Percentiles rank a stretch among this genome's conserved stretches.
phyloP scores from a whole-genome alignment of 2,888 invertebrate species.

The Trachelus tabidus region DNA sequence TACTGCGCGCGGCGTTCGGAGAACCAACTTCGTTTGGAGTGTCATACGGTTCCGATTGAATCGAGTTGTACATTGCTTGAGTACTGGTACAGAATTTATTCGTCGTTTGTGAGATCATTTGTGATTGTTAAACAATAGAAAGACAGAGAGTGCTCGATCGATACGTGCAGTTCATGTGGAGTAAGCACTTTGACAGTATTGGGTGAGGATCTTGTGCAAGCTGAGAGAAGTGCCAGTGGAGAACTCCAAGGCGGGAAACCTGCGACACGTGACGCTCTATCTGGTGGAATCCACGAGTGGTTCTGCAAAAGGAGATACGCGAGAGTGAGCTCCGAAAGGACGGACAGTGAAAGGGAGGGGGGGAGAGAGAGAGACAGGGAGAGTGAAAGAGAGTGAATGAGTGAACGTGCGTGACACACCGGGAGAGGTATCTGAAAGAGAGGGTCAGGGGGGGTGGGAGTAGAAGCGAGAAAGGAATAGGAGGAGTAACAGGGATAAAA shows the following conservation, averaged over 20 bases:
- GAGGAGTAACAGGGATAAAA: neutral
- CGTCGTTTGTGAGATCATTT: neutral
- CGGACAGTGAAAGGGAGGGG: constrained; percentile 16
- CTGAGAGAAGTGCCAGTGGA: neutral
- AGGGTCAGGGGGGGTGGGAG: neutral
- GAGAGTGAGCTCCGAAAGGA: constrained; percentile 16
- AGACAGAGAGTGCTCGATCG: neutral
- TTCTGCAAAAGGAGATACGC: constrained; percentile 11
- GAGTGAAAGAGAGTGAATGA: constrained; percentile 6
- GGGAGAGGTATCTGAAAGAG: neutral
- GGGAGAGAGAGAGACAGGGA: constrained; percentile 12
- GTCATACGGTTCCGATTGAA: neutral
- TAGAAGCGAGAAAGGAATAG: neutral
- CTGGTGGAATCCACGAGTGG: constrained; percentile 7
- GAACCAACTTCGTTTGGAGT: neutral
- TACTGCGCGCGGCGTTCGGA: neutral
- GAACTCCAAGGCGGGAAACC: constrained; percentile 17
- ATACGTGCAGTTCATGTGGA: neutral
- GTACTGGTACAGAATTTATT: neutral
- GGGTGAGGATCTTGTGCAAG: neutral
- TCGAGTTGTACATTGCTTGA: neutral
- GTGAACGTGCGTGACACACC: neutral
- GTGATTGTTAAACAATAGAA: neutral
- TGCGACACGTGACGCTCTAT: constrained; percentile 21
- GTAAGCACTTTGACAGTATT: neutral